phyloP scores from a whole-genome alignment of 2,888 invertebrate genomes.

The Abrostola tripartita region DNA sequence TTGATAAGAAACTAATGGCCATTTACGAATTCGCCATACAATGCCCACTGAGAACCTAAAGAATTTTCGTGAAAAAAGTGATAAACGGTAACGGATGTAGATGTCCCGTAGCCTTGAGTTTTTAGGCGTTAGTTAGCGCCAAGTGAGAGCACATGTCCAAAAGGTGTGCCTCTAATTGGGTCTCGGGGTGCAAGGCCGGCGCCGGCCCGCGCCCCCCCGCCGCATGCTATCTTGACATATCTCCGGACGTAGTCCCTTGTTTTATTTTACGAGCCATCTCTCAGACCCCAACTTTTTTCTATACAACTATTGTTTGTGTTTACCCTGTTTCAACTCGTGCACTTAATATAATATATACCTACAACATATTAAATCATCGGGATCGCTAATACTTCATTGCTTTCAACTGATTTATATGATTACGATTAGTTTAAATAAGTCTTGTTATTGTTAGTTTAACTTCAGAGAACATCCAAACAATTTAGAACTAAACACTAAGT shows the following conservation, averaged over 20 bases:
- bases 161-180: conserved; percentile 89
- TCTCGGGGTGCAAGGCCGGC: conserved; percentile 77
- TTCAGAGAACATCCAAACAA: conserved; percentile 27
- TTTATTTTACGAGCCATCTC: conserved; percentile 87
- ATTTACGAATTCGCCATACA: conserved; percentile 26
- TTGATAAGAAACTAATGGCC: conserved; percentile 8
- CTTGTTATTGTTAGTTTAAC: conserved; percentile 34
- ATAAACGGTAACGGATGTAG: conserved; percentile 82
- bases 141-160: conserved; percentile 86
- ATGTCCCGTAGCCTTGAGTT: conserved; percentile 75
- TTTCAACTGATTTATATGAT: conserved; percentile 61
- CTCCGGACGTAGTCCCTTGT: conserved; percentile 86
- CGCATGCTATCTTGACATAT: conserved; percentile 87
- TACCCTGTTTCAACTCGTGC: conserved; percentile 74
- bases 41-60: conserved; percentile 17
- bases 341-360: conserved; percentile 83
- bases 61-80: conserved; percentile 67
- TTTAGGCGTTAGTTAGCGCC: conserved; percentile 82
- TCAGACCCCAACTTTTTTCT: conserved; percentile 75
- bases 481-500: conserved; percentile 19
- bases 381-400: conserved; percentile 72
- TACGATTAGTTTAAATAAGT: conserved; percentile 54
- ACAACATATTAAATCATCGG: conserved; percentile 70
- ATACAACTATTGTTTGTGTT: conserved; percentile 82
- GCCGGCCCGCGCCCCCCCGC: conserved; percentile 79